Evolutionary conservation across 2,888 invertebrate species (phyloP), one percentile per base, ranked within the genome.

Genomic region (Philaethria dido): DNA sequence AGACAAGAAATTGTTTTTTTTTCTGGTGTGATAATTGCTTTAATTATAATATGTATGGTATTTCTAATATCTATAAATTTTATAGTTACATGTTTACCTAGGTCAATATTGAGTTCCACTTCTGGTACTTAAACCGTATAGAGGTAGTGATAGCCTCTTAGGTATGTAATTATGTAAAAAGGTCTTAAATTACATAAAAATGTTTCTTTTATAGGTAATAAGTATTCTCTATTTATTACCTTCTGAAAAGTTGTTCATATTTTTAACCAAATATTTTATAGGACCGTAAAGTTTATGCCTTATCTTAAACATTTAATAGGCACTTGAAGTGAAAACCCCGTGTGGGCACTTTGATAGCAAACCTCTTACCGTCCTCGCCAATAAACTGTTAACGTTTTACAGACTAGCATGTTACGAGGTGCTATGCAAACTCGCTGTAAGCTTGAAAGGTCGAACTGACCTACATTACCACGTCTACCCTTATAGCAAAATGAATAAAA

Each of bases 371-470:
- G 60, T 55, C 66, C 60, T 54, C 52, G 29, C 50, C 60, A 42
- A 69, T 69, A 72, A 66, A 61, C 55, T 67, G 64, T 65, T 66
- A 50, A 55, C 60, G 66, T 73, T 69, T 69, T 70, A 68, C 62
- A 59, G 67, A 52, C 61, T 54, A 52, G 62, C 71, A 66, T 65
- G 67, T 64, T 62, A 57, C 61, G n/a, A 70, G 45, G 45, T 36
- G 62, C 44, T 66, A 67, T 47, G 62, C 63, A 61, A 57, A 66
- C 60, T 25, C 42, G 22, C 22, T 42, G 39, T 39, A 57, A 52
- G 62, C 61, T 57, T 29, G 22, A 64, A 71, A 71, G 64, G 66
- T 61, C 68, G 57, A 62, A 47, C 57, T 71, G 70, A 69, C 72
- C 71, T 69, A 74, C 69, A 60, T 70, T 62, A 65, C 62, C 16